Conservation (phyloP, 92 coral and sea anemone species). For the Diadumene lineata region DNA sequence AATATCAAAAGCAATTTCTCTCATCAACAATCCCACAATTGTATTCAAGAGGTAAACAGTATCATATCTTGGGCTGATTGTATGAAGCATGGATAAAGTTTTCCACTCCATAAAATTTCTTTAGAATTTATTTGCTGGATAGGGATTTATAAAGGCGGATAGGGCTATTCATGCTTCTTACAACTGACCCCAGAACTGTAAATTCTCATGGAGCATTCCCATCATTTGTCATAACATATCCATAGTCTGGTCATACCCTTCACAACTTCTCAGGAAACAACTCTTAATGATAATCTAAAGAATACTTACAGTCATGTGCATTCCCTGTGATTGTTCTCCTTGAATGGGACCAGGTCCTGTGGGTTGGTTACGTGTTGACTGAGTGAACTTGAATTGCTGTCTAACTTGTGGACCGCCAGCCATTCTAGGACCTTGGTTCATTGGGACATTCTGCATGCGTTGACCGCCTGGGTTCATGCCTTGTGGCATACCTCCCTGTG, state of each 20-base stretch:
- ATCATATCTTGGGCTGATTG: neutral
- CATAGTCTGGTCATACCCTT: no score
- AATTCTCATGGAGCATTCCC: no score
- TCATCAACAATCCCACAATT: no score
- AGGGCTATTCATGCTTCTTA: neutral
- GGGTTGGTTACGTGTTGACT: slow-evolving; percentile 81
- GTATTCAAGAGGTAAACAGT: neutral
- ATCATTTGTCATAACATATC: neutral
- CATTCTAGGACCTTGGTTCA: slow-evolving; percentile 39
- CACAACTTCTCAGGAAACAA: no score
- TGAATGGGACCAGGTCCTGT: slow-evolving; percentile 56
- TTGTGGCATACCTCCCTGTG: slow-evolving; percentile 52
- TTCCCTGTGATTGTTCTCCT: slow-evolving; percentile 51
- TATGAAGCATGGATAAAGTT: neutral
- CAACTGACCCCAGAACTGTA: neutral
- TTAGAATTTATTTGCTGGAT: neutral
- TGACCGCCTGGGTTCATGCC: slow-evolving; percentile 53
- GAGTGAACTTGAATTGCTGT: slow-evolving; percentile 67
- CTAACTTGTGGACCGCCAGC: slow-evolving; percentile 38
- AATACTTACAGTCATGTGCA: slow-evolving; percentile 61
- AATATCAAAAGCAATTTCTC: no score
- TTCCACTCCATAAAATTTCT: no score
- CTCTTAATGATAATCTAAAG: neutral
- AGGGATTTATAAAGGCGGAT: neutral
- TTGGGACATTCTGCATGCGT: slow-evolving; percentile 53